These are phyloP conservation scores for Mallotus villosus DNA, from an alignment of 2,797 vertebrate genomes.

Conservation along the genomic window DNA sequence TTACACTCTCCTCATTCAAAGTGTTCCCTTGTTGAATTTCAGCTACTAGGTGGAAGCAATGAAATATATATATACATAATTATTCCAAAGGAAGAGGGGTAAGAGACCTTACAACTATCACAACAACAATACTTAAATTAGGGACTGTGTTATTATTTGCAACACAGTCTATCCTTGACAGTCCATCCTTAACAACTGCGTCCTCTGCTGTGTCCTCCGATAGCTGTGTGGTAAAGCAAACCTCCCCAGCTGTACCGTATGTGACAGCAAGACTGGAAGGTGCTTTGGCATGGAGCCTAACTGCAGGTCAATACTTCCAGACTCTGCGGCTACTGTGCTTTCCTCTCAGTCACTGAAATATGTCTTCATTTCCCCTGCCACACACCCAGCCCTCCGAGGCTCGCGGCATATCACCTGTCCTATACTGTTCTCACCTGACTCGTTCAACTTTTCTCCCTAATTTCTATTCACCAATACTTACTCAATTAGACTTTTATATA, in stretches of 20 bases:
- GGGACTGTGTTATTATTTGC: slow-evolving; percentile 29
- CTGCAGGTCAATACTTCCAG: slow-evolving; percentile 74
- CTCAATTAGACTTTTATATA: slow-evolving; percentile 53
- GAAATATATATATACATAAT: slow-evolving; percentile 32
- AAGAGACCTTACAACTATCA: too few species aligned
- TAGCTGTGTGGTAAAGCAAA: slow-evolving; percentile 34
- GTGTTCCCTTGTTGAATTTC: not conserved
- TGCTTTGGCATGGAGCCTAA: slow-evolving; percentile 64
- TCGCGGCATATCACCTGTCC: slow-evolving; percentile 22
- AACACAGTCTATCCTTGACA: slow-evolving; percentile 35
- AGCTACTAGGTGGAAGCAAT: slow-evolving; percentile 32
- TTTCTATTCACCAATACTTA: slow-evolving; percentile 27
- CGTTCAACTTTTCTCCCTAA: slow-evolving; percentile 9
- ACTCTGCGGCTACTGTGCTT: slow-evolving; percentile 67
- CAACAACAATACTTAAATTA: not conserved
- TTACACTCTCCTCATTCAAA: not conserved
- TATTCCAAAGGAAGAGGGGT: too few species aligned
- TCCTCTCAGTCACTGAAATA: slow-evolving; percentile 54
- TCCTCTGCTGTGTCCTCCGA: slow-evolving; percentile 39
- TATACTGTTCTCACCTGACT: slow-evolving; percentile 37
- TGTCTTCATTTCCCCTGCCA: slow-evolving; percentile 61
- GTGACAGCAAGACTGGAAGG: slow-evolving; percentile 50
- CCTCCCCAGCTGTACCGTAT: slow-evolving; percentile 50
- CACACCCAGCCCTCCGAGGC: slow-evolving; percentile 46
- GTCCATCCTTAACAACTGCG: slow-evolving; percentile 22